phyloP scores from a whole-genome alignment of 2,888 invertebrate genomes.

The Isoperla grammatica region DNA sequence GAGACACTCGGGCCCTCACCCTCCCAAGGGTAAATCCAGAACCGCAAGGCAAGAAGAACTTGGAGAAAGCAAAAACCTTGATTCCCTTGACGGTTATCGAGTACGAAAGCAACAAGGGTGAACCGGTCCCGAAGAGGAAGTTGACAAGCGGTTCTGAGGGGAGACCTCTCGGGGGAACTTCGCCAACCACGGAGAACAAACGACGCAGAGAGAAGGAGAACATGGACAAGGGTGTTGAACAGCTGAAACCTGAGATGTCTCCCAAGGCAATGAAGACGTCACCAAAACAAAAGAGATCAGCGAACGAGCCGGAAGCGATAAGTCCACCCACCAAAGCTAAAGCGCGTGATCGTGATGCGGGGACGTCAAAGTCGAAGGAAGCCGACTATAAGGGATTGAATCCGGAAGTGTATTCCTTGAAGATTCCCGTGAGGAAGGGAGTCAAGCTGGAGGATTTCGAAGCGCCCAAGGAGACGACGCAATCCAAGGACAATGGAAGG shows the following conservation, averaged over 20 bases:
- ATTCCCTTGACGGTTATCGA: neutral
- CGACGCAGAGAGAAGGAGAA: neutral
- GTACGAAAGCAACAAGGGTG: neutral
- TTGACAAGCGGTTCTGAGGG: no score
- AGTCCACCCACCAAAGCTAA: conserved; percentile 3
- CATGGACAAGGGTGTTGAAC: no score
- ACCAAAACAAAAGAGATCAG: neutral
- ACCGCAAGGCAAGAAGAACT: neutral
- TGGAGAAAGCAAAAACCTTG: neutral
- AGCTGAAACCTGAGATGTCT: no score
- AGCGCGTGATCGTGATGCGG: neutral
- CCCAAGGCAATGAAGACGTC: neutral
- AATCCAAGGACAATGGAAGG: neutral
- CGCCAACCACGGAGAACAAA: neutral
- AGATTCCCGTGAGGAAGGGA: conserved; percentile 3
- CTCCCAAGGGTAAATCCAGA: neutral
- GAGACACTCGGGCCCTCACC: neutral
- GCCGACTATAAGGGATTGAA: neutral
- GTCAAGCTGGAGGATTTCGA: conserved; percentile 12
- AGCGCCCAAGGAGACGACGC: neutral
- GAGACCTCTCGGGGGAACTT: no score
- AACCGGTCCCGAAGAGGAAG: neutral
- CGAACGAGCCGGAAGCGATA: neutral
- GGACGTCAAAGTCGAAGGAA: neutral
- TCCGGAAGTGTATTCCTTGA: conserved; percentile 5